These are phyloP conservation scores for Orchestia grillus DNA, from an alignment of 1,140 invertebrate species.

Conservation along the genomic window DNA sequence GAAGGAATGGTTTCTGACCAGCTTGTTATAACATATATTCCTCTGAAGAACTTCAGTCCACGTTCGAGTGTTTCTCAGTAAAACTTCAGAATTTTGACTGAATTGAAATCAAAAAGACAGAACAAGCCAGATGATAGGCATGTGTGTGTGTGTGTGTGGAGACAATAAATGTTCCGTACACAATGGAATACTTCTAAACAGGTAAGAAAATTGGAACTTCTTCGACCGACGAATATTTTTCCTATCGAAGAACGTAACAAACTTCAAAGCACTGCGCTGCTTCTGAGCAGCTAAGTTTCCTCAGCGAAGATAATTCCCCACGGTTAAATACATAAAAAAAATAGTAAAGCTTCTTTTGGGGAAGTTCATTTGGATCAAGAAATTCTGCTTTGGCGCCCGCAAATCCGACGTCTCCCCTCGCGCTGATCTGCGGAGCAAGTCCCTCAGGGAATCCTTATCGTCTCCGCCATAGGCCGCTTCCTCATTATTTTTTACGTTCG, in stretches of 20 bases:
- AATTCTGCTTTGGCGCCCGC: neutral
- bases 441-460: constrained; percentile 32
- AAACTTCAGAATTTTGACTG: no score
- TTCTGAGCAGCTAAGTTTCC: neutral
- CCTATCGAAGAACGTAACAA: neutral
- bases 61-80: no score
- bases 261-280: neutral
- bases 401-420: constrained; percentile 40
- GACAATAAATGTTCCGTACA: neutral
- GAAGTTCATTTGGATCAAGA: neutral
- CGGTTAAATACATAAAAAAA: neutral
- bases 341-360: neutral
- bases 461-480: neutral
- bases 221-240: neutral
- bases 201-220: neutral
- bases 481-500: constrained; percentile 54
- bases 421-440: neutral
- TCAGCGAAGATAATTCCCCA: neutral
- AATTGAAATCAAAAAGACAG: no score
- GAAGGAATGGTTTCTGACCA: no score
- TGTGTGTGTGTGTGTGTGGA: no score
- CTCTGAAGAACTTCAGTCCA: no score
- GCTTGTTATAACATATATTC: no score
- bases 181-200: neutral
- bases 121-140: no score